phyloP scores from a whole-genome alignment of 2,113 vertebrate species.

The Pelusios castaneus region DNA sequence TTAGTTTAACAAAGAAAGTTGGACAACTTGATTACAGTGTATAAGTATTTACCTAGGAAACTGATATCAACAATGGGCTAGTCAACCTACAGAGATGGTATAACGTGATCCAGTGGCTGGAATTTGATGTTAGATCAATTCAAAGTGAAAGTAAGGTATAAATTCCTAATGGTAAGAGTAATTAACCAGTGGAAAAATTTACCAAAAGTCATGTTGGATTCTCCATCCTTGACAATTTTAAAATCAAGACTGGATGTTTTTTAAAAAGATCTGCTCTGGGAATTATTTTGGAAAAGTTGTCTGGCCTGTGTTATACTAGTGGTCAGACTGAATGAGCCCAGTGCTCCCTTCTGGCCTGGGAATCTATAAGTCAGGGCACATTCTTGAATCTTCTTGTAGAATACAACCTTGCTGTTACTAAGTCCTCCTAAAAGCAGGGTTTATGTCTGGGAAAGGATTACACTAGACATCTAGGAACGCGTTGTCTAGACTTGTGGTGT shows the following conservation, averaged over 20 bases:
- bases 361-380: neutral
- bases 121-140: neutral
- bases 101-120: neutral
- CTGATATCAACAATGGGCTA: neutral
- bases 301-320: neutral
- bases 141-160: neutral
- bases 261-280: neutral
- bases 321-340: neutral
- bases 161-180: neutral
- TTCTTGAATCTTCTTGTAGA: neutral
- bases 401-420: neutral
- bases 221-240: neutral
- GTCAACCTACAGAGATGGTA: neutral
- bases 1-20: neutral
- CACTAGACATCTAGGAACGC: accelerated
- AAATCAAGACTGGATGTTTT: neutral
- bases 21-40: neutral
- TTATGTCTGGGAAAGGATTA: accelerated
- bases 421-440: neutral
- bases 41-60: neutral
- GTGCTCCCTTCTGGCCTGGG: neutral
- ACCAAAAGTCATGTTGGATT: neutral
- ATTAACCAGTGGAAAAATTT: neutral
- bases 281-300: neutral
- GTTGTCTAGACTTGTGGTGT: neutral